Percentiles rank a stretch among this genome's conserved stretches.
Conservation (phyloP, 2,797 vertebrate genomes). For the Amblyraja radiata region DNA sequence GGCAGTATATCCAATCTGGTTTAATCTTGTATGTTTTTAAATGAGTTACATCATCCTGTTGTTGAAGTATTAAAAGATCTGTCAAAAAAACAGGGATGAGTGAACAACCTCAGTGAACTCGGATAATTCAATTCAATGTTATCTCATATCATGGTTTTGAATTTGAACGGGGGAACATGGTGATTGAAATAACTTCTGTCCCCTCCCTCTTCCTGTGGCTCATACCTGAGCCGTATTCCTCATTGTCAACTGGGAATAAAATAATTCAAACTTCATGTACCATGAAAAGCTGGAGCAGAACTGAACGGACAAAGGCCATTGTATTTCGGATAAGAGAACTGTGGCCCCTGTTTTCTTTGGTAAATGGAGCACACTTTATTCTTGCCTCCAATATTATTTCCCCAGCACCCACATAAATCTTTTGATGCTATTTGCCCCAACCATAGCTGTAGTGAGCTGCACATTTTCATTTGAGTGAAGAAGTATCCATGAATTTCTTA, state of each 20-base stretch:
- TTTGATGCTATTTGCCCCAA: neutral
- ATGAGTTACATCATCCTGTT: slow-evolving; percentile 3
- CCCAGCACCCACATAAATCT: neutral
- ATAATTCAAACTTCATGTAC: slow-evolving; percentile 22
- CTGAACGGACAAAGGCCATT: neutral
- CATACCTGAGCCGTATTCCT: neutral
- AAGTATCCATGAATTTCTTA: neutral
- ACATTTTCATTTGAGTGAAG: neutral
- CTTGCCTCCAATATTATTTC: neutral
- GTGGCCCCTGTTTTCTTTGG: too few species aligned
- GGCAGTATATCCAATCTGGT: neutral
- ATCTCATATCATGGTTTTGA: slow-evolving; percentile 17
- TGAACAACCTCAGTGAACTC: neutral
- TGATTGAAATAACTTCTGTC: neutral
- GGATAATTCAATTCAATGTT: slow-evolving; percentile 16
- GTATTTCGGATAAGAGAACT: too few species aligned
- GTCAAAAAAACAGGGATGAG: slow-evolving; percentile 21
- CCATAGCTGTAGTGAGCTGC: neutral
- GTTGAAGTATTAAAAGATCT: slow-evolving; percentile 28
- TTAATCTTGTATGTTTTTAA: slow-evolving; percentile 21
- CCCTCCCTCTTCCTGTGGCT: neutral
- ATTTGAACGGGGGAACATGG: neutral
- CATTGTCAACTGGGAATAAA: slow-evolving; percentile 31
- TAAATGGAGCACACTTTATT: neutral
- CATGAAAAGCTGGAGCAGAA: neutral